Conservation (phyloP, 2,113 vertebrate species). For the Mandrillus leucophaeus region DNA sequence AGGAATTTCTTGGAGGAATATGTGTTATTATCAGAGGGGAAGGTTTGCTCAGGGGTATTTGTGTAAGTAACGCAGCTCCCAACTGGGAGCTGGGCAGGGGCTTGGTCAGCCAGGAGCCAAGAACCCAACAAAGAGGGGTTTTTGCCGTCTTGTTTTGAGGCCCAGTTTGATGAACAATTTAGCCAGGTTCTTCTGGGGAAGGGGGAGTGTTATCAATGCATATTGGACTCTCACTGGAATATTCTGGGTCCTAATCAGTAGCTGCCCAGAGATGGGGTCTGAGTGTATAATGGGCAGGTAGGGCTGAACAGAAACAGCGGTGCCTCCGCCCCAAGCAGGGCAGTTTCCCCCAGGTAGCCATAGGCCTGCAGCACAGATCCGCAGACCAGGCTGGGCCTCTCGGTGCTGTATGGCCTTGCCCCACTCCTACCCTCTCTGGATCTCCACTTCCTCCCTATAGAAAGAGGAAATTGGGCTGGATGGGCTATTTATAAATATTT, state of each 20-base stretch:
- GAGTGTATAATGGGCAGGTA: not conserved
- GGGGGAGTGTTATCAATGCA: not conserved
- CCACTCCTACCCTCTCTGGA: not conserved
- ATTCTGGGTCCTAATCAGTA: not conserved
- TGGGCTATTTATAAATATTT: constrained; percentile 47
- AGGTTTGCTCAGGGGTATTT: not conserved
- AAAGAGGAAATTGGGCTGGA: not conserved
- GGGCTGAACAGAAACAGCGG: not conserved
- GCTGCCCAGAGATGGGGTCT: not conserved
- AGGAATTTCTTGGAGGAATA: not conserved
- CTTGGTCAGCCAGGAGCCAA: not conserved
- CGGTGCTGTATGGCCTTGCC: not conserved
- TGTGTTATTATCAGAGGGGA: not conserved
- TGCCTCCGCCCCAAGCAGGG: too few relatives aligned
- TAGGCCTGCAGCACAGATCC: not conserved
- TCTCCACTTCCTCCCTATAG: not conserved
- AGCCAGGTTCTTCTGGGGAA: not conserved
- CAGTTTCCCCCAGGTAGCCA: not conserved
- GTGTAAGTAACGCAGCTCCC: not conserved
- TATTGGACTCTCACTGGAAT: not conserved
- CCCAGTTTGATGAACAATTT: not conserved
- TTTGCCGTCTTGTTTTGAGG: not conserved
- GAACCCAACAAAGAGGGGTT: not conserved
- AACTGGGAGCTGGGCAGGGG: not conserved
- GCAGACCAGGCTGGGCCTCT: not conserved